Conservation (phyloP, 2,797 vertebrate species). For the Myotis myotis region DNA sequence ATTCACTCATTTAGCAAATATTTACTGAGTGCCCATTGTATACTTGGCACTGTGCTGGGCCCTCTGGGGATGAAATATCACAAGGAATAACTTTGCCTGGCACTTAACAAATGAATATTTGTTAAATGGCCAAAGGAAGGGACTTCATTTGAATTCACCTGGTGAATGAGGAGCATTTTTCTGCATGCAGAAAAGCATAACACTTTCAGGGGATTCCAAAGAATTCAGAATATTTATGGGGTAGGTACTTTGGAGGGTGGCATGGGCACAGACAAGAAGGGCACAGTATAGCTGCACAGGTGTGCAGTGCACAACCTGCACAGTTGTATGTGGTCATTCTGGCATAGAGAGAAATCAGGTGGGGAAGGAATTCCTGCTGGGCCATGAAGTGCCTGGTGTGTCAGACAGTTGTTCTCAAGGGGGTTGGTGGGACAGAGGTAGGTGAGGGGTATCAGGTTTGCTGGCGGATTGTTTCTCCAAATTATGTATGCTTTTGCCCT, state of each 20-base stretch:
- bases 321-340: not conserved
- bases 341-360: not conserved
- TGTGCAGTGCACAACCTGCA: not conserved
- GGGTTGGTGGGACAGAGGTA: not conserved
- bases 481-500: not conserved
- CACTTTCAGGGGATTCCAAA: not conserved
- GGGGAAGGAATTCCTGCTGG: not conserved
- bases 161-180: not conserved
- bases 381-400: not conserved
- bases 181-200: not conserved
- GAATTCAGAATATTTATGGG: not conserved
- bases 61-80: not conserved
- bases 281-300: fast-evolving
- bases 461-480: not conserved
- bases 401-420: not conserved
- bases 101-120: not conserved
- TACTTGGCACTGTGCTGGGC: not conserved
- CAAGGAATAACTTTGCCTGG: not conserved
- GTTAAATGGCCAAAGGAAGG: not conserved
- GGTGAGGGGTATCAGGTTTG: not conserved
- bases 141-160: not conserved
- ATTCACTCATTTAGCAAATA: not conserved
- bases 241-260: not conserved
- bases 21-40: not conserved
- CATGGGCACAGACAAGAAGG: not conserved